Evolutionary conservation across 64 coral and sea anemone species (phyloP), one percentile per base, ranked within the genome.

Genomic region (Trachythela sp.): DNA sequence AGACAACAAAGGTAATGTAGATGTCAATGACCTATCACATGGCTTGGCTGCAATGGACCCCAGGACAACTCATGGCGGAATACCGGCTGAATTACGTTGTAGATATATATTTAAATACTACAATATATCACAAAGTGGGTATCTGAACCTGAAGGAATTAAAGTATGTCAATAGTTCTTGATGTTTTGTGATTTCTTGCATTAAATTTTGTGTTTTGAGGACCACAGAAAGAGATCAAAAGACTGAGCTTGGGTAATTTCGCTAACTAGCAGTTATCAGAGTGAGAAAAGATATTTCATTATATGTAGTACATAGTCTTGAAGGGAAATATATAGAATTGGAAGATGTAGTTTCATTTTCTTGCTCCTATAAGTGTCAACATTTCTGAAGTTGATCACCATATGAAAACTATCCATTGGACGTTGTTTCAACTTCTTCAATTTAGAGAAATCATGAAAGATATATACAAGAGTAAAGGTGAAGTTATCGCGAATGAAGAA

Each of bases 11-110:
- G 45, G 68, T 14, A 48, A 41, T 13, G 4, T 94, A 40, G 83
- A 84, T 9, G 75, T 85, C 24, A 56, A 91, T 26, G 90, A 91
- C 4, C 14, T 94, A 9, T 85, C 85, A 29, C 71, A 70, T 91
- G 93, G 93, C 33, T 31, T 94, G 39, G 93, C 93, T 85, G 93
- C 93, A 0, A 94, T 94, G 93, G 93, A 94, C 32, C 86, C 86
- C 10, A 75, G 54, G 31, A 94, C 93, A 37, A 85, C 89, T 2
- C 93, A 94, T 85, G 93, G 93, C 4, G 93, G 93, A 22, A 85
- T 70, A 0, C 87, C 93, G 24, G 93, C 89, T n/a, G 93, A 94
- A 43, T 43, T 94, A n/a, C 84, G 93, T 29, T 94, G 93, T 49
- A 86, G 89, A 49, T 94, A 94, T 36, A 89, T 94, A 9, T 94